These are phyloP conservation scores for Oikopleura dioica DNA, from an alignment of 23 tunicate genomes.

Conservation along the genomic window DNA sequence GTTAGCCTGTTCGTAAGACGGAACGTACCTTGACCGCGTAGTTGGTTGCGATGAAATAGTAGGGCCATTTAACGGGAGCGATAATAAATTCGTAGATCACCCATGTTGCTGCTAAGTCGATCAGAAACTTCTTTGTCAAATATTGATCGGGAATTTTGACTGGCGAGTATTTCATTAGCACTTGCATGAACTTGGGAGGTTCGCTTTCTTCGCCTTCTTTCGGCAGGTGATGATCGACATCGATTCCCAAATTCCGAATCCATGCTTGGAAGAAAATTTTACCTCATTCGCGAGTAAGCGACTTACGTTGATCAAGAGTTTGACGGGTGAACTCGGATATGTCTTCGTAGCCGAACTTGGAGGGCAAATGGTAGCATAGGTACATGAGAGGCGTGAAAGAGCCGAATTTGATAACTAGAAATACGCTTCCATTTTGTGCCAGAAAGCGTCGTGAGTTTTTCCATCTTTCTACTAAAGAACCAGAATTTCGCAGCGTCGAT, in stretches of 20 bases:
- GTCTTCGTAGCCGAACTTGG: not conserved
- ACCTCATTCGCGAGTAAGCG: too few relatives aligned
- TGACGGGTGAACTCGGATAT: not conserved
- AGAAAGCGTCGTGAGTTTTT: too few relatives aligned
- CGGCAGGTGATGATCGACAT: not conserved
- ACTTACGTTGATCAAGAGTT: too few relatives aligned
- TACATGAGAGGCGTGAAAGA: not conserved
- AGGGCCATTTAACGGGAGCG: slow-evolving; percentile 11
- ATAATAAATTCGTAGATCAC: slow-evolving; percentile 11
- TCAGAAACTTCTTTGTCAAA: not conserved
- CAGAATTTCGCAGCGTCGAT: too few relatives aligned
- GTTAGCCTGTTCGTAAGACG: too few relatives aligned
- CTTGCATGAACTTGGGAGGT: not conserved
- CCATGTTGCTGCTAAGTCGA: slow-evolving; percentile 7
- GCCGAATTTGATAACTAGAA: slow-evolving; percentile 4
- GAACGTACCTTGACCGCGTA: not conserved
- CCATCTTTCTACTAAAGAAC: too few relatives aligned
- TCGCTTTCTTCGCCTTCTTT: not conserved
- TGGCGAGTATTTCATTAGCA: not conserved
- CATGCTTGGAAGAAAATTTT: too few relatives aligned
- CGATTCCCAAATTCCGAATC: not conserved
- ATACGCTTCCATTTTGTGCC: too few relatives aligned
- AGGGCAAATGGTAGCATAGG: not conserved
- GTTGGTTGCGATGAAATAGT: not conserved
- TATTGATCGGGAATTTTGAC: not conserved